Percentiles rank a stretch among this genome's conserved stretches.
Evolutionary conservation across 2,797 vertebrate genomes (phyloP).

Genomic region (Pristis pectinata): DNA sequence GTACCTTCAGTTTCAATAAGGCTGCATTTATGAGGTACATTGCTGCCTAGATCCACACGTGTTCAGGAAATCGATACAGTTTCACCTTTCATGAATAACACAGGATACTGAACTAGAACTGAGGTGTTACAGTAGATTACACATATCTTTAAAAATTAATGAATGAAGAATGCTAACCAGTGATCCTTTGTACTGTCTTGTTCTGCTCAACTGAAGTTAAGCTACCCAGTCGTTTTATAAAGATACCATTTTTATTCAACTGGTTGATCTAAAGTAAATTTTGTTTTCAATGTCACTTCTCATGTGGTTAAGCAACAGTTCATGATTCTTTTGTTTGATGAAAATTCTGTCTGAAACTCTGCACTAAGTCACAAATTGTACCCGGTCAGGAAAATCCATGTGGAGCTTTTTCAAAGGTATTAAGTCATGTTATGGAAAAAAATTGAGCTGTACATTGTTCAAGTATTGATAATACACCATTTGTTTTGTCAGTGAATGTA

Average conservation of each 20-base stretch:
- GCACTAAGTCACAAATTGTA: not conserved
- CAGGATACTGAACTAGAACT: slow-evolving; percentile 8
- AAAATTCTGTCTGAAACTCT: not conserved
- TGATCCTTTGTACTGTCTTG: not conserved
- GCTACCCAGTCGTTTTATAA: not conserved
- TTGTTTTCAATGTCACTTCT: not conserved
- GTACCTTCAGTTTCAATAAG: not conserved
- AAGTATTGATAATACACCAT: not conserved
- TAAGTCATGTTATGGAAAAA: not conserved
- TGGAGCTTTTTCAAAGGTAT: slow-evolving; percentile 14
- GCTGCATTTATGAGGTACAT: not conserved
- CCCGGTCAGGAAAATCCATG: not conserved
- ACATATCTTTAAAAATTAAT: slow-evolving; percentile 18
- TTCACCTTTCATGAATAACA: not conserved
- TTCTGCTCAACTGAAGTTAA: not conserved
- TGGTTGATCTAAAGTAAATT: not conserved
- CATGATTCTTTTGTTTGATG: not conserved
- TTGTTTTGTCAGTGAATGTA: not conserved
- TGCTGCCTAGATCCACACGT: not conserved
- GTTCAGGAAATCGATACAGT: not conserved
- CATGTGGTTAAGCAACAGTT: not conserved
- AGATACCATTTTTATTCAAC: not conserved
- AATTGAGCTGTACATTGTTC: not conserved
- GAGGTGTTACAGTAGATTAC: slow-evolving; percentile 30
- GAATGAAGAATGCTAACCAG: slow-evolving; percentile 20